These are phyloP conservation scores for Acanthopagrus latus DNA, from an alignment of 2,797 vertebrate species.

Conservation along the genomic window DNA sequence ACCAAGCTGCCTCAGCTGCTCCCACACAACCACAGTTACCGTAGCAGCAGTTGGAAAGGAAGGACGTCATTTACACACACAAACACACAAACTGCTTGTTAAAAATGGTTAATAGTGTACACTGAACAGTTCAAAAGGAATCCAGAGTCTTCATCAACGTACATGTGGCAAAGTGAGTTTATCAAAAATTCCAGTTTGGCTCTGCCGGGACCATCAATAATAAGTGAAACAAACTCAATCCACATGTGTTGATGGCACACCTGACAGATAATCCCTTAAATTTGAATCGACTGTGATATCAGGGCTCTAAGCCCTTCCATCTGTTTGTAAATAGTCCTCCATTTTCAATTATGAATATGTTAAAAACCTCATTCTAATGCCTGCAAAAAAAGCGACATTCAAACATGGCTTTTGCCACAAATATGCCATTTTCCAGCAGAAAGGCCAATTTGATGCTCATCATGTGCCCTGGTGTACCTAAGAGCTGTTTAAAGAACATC, in stretches of 20 bases:
- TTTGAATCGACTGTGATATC: slow-evolving; percentile 60
- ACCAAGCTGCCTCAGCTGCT: slow-evolving; percentile 14
- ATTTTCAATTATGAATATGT: slow-evolving; percentile 80
- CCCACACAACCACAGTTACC: slow-evolving; percentile 7
- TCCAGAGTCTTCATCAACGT: slow-evolving; percentile 1
- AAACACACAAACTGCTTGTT: slow-evolving; percentile 9
- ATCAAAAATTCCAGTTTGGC: slow-evolving; percentile 5
- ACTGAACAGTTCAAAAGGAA: slow-evolving; percentile 1
- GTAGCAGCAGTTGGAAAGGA: background rate
- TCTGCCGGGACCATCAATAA: slow-evolving; percentile 2
- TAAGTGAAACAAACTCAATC: slow-evolving; percentile 37
- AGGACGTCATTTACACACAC: slow-evolving; percentile 3
- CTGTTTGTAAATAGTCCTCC: slow-evolving; percentile 74
- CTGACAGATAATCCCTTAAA: slow-evolving; percentile 46
- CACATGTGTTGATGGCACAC: slow-evolving; percentile 26
- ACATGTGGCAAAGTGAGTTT: background rate
- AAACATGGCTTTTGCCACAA: slow-evolving; percentile 77
- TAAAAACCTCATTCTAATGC: slow-evolving; percentile 72
- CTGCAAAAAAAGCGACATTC: slow-evolving; percentile 69
- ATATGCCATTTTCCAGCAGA: slow-evolving; percentile 80
- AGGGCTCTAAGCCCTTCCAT: slow-evolving; percentile 62
- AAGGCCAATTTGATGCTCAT: slow-evolving; percentile 85
- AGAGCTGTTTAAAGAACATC: slow-evolving; percentile 83
- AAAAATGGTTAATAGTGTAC: background rate
- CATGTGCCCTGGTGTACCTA: slow-evolving; percentile 80